These are phyloP conservation scores for Aphis craccivora DNA, from an alignment of 1,140 invertebrate species.

Conservation along the genomic window DNA sequence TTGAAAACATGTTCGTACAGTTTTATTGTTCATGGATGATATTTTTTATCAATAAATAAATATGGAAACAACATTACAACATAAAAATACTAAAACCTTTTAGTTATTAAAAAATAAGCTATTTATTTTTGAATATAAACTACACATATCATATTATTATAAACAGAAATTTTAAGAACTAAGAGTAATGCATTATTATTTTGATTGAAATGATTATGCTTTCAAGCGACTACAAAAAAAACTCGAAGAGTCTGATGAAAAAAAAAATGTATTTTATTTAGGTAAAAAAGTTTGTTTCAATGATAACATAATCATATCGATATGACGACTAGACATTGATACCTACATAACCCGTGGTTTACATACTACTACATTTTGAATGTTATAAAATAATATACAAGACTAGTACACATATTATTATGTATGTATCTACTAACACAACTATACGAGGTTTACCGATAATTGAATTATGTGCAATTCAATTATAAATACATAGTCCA, in stretches of 20 bases:
- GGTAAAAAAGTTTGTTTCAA: background rate
- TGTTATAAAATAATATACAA: background rate
- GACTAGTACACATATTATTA: background rate
- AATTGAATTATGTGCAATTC: slow-evolving; percentile 4
- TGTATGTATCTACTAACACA: background rate
- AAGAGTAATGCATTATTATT: background rate
- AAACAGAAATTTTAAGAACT: background rate
- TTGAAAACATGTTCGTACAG: no score
- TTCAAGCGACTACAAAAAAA: background rate
- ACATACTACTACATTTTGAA: background rate
- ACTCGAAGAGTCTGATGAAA: background rate
- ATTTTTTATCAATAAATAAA: no score
- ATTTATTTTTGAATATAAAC: no score
- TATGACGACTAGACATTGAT: background rate
- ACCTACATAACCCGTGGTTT: background rate
- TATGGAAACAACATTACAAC: no score
- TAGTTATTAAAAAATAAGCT: no score
- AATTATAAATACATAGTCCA: slow-evolving; percentile 10
- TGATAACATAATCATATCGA: background rate
- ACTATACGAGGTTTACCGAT: background rate
- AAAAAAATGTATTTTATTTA: background rate
- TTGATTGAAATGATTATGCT: background rate
- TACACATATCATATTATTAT: no score
- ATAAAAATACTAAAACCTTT: no score
- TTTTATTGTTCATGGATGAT: no score